Evolutionary conservation across 2,113 vertebrate species (phyloP).

Genomic region (Sturnira hondurensis): DNA sequence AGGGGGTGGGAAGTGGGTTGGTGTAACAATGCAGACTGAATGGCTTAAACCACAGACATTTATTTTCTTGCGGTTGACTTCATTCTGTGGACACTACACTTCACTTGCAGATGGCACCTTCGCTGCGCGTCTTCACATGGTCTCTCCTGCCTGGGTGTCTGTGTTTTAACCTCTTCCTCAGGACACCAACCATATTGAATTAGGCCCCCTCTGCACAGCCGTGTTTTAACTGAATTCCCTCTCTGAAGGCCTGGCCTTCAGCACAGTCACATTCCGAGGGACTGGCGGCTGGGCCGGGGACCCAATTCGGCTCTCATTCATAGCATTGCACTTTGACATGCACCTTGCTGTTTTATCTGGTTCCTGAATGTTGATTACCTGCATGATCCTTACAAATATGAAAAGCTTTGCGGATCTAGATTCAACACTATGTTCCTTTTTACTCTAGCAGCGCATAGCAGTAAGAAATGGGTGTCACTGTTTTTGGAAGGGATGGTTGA

Average conservation of each 20-base stretch:
- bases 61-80: background rate
- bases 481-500: background rate
- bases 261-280: background rate
- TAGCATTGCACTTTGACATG: background rate
- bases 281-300: background rate
- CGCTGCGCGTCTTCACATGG: background rate
- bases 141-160: background rate
- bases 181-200: background rate
- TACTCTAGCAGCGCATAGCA: background rate
- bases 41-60: background rate
- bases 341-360: background rate
- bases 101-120: background rate
- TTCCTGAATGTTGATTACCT: background rate
- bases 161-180: background rate
- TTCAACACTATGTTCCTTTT: background rate
- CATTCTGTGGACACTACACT: background rate
- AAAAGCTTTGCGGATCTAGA: background rate
- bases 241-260: background rate
- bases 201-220: accelerated
- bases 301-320: background rate
- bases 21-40: background rate
- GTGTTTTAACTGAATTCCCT: background rate
- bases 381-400: background rate
- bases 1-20: background rate
- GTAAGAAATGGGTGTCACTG: background rate